Percentiles rank a stretch among this genome's conserved stretches.
Conservation (phyloP, 2,888 invertebrate genomes). For the Timema podura region DNA sequence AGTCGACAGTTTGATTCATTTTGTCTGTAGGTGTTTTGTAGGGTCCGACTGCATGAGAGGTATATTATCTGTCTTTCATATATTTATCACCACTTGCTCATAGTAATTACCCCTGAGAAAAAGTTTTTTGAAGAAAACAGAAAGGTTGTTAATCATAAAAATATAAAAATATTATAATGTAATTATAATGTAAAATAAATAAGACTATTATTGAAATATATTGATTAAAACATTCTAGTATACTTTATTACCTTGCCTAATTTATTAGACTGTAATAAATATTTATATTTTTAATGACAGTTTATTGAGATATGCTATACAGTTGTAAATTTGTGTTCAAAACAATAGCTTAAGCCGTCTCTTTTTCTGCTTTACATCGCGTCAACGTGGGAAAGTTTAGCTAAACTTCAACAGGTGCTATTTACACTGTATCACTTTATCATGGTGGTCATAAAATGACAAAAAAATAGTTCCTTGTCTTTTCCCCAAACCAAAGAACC, state of each 20-base stretch:
- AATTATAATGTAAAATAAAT: conserved; percentile 32
- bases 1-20: background rate
- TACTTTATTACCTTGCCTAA: background rate
- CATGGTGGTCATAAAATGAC: no score
- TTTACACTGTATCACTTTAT: no score
- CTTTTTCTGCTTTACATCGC: no score
- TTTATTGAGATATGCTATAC: conserved; percentile 13
- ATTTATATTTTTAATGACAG: conserved; percentile 31
- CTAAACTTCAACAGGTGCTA: no score
- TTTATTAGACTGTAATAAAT: conserved; percentile 20
- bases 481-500: no score
- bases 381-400: no score
- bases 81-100: conserved; percentile 28
- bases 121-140: conserved; percentile 13
- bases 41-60: conserved; percentile 21
- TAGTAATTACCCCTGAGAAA: conserved; percentile 28
- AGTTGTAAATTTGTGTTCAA: no score
- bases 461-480: no score
- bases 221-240: conserved; percentile 28
- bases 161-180: conserved; percentile 30
- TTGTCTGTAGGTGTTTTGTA: conserved; percentile 17
- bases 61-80: conserved; percentile 26
- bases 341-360: no score
- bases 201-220: conserved; percentile 31
- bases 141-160: conserved; percentile 32